phyloP scores from a whole-genome alignment of 2,797 vertebrate species.

The Psittacula derbiana region DNA sequence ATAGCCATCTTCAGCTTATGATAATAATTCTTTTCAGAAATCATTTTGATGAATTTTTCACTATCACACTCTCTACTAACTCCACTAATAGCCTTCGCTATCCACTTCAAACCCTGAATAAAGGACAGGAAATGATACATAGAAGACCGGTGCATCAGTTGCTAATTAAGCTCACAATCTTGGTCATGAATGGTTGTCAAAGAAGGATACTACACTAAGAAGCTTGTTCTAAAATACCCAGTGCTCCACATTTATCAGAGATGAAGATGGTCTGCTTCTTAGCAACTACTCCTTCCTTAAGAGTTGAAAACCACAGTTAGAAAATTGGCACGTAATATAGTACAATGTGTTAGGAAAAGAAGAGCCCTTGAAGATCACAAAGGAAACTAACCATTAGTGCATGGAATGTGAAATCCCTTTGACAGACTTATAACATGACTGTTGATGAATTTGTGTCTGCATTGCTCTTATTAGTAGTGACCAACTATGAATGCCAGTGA shows the following conservation, averaged over 20 bases:
- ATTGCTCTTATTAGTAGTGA: slow-evolving; percentile 29
- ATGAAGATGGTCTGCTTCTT: slow-evolving; percentile 1
- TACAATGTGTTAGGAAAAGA: neutral
- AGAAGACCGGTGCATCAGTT: neutral
- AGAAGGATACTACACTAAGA: neutral
- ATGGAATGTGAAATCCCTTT: neutral
- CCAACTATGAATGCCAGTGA: neutral
- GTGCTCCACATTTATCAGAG: neutral
- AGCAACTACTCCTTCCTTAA: slow-evolving; percentile 6
- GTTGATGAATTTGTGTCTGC: slow-evolving; percentile 4
- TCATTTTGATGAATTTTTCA: neutral
- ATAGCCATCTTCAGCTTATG: neutral
- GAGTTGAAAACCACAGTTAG: neutral
- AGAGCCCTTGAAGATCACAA: slow-evolving; percentile 16
- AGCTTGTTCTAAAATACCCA: slow-evolving; percentile 6
- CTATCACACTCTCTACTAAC: neutral
- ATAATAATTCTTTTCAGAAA: neutral
- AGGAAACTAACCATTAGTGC: slow-evolving; percentile 21
- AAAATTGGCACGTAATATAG: slow-evolving; percentile 9
- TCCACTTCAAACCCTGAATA: neutral
- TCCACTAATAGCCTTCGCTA: neutral
- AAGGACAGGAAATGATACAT: neutral
- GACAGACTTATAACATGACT: neutral
- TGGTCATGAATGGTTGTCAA: neutral
- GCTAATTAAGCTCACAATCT: slow-evolving; percentile 13